These are phyloP conservation scores for Drosophila suboccidentalis DNA, from an alignment of 2,888 invertebrate species.

Conservation along the genomic window DNA sequence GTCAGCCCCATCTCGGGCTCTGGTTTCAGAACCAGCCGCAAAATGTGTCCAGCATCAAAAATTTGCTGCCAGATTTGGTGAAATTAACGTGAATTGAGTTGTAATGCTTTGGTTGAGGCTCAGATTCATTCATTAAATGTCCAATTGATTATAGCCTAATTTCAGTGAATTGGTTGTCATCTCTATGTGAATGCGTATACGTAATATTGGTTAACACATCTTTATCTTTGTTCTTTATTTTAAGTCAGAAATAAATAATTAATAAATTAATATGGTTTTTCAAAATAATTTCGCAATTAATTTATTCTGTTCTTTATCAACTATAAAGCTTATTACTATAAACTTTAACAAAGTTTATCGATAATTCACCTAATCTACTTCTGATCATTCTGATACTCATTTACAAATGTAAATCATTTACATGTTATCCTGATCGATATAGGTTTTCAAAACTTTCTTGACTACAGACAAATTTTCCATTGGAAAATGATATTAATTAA, in stretches of 20 bases:
- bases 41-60: constrained; percentile 49
- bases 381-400: not conserved
- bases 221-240: not conserved
- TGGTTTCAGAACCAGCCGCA: constrained; percentile 25
- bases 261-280: too few relatives aligned
- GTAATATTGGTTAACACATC: not conserved
- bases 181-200: not conserved
- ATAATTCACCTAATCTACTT: not conserved
- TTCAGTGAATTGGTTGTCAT: not conserved
- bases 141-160: constrained; percentile 16
- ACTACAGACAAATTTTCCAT: not conserved
- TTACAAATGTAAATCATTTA: too few relatives aligned
- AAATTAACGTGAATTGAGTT: constrained; percentile 76
- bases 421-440: too few relatives aligned
- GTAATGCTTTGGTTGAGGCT: constrained; percentile 49
- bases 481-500: not conserved
- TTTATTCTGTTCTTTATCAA: too few relatives aligned
- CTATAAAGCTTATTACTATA: too few relatives aligned
- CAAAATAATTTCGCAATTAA: too few relatives aligned
- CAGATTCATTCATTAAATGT: constrained; percentile 50
- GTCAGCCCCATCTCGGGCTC: not conserved
- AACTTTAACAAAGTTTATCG: too few relatives aligned
- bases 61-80: constrained; percentile 53
- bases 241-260: not conserved
- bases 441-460: not conserved